These are phyloP conservation scores for Palythoa heliodiscus DNA, from an alignment of 92 coral and sea anemone genomes.

Conservation along the genomic window DNA sequence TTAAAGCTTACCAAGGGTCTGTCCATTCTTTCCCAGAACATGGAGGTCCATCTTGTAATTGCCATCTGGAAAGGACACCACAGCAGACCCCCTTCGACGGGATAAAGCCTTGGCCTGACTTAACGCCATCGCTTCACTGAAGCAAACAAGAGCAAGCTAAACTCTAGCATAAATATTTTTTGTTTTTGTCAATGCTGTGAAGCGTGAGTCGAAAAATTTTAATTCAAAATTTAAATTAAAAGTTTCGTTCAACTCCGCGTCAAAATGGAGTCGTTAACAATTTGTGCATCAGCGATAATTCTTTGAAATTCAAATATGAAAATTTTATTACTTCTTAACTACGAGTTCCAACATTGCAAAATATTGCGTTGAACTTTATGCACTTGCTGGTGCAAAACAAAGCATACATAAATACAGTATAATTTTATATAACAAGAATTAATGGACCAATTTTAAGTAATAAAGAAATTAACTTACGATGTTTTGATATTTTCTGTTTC, in stretches of 20 bases:
- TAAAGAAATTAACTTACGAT: constrained; percentile 5
- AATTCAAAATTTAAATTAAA: no score
- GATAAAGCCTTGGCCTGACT: constrained; percentile 62
- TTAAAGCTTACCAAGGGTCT: constrained; percentile 57
- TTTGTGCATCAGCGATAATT: not conserved
- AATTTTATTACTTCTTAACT: not conserved
- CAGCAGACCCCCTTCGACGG: constrained; percentile 88
- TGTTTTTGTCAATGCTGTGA: no score
- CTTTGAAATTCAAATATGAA: not conserved
- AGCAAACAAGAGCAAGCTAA: not conserved
- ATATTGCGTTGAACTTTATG: no score
- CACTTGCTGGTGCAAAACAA: not conserved
- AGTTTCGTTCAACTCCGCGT: not conserved
- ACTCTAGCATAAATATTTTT: not conserved
- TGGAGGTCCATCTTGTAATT: constrained; percentile 90
- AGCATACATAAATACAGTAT: not conserved
- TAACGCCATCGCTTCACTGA: constrained; percentile 68
- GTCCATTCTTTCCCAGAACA: constrained; percentile 68
- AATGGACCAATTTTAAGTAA: not conserved
- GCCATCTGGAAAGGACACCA: constrained; percentile 82
- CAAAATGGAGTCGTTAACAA: not conserved
- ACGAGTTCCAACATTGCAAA: not conserved
- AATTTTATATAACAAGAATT: no score
- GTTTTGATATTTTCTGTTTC: constrained; percentile 18
- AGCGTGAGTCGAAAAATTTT: no score